Base-by-base conservation (phyloP, 2,797 vertebrate genomes). In the Enoplosus armatus region DNA sequence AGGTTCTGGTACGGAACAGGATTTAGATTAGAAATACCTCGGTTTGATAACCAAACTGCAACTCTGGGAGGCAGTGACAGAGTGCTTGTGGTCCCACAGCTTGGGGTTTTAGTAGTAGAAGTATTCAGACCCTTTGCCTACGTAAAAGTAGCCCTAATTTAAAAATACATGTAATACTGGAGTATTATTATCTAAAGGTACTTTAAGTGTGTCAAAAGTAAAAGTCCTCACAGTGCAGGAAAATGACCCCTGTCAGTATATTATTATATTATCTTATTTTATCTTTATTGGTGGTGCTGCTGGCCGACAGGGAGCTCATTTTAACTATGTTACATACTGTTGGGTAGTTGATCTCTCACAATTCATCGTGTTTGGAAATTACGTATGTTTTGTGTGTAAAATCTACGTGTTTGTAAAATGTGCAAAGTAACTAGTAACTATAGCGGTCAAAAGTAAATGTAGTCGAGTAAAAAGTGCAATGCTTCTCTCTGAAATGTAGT, bases 1-100 rank as follows among this genome's bases (percentile, higher is more conserved):
- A 99, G 97, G 77, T 98, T 99, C 98, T 99, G 92, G 43, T 26
- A 20, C 20, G 66, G 53, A 18, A 50, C 43, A 66, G 8, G 22
- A 55, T 51, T 72, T 18, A 18, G 12, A 75, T 71, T 8, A 89
- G 26, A 67, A 78, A 54, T 41, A 35, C 33, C 2, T 31, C 22
- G 8, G 6, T 43, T 55, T 50, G 22, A 45, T 39, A 29, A 3
- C 7, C 6, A 6, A n/a, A 39, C 22, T 61, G 33, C n/a, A n/a
- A n/a, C 26, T 45, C 12, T 27, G 39, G 16, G 5, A 20, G 26
- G 26, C 26, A 33, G 11, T 45, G 43, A 48, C 18, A 16, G 26
- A 51, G 9, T 48, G 22, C 18, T 48, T 14, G 14, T 47, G 12
- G 14, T 48, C 45, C 61, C 41, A 31, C 18, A 63, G 27, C 29